Evolutionary conservation across 2,888 invertebrate genomes (phyloP).

Genomic region (Lymantria monacha): DNA sequence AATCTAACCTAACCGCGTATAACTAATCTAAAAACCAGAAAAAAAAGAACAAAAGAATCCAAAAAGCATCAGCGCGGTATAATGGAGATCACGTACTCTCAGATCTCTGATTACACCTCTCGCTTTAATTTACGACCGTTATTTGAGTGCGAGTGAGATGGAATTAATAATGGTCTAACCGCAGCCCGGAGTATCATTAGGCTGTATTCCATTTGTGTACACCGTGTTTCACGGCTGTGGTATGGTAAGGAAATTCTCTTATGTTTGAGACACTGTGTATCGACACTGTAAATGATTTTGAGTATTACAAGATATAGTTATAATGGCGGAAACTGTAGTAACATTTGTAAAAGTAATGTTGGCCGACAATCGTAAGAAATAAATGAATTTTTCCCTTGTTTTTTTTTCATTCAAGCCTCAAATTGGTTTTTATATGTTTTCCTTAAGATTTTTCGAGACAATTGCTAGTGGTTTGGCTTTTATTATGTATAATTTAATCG

Average conservation of each 20-base stretch:
- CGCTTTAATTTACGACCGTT: constrained; percentile 60
- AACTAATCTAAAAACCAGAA: constrained; percentile 62
- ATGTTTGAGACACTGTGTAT: constrained; percentile 18
- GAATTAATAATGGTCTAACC: constrained; percentile 74
- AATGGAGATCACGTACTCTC: constrained; percentile 79
- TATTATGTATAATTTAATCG: constrained; percentile 59
- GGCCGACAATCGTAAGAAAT: constrained; percentile 69
- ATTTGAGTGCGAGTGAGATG: constrained; percentile 62
- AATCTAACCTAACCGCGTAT: constrained; percentile 56
- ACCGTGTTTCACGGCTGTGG: constrained; percentile 31
- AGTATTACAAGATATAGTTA: constrained; percentile 23
- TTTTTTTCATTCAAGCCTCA: constrained; percentile 49
- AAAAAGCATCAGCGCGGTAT: constrained; percentile 68
- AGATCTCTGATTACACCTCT: constrained; percentile 65
- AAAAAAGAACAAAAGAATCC: constrained; percentile 65
- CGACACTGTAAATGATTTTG: constrained; percentile 10
- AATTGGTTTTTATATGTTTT: constrained; percentile 72
- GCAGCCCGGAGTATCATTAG: constrained; percentile 73
- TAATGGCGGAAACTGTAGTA: constrained; percentile 61
- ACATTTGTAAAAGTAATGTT: constrained; percentile 53
- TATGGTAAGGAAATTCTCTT: constrained; percentile 15
- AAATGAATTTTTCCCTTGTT: constrained; percentile 60
- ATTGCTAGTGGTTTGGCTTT: constrained; percentile 41
- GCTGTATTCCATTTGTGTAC: constrained; percentile 60
- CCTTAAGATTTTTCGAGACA: constrained; percentile 49